phyloP scores from a whole-genome alignment of 1,140 invertebrate genomes.

The Thaumetopoea pityocampa region DNA sequence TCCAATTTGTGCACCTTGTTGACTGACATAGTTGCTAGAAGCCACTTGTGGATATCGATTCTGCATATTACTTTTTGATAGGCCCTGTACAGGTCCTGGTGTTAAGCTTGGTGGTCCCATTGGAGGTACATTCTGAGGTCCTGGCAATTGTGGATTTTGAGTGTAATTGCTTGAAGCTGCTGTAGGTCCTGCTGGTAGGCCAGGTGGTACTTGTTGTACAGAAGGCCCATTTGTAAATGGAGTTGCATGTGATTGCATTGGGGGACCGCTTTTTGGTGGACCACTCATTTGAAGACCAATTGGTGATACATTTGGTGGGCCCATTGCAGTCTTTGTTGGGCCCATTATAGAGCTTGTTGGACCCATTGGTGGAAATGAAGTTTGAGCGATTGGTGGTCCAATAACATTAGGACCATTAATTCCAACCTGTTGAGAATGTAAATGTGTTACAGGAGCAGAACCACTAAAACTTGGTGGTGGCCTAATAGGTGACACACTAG shows the following conservation, averaged over 20 bases:
- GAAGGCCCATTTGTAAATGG: slow-evolving; percentile 21
- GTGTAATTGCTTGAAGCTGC: slow-evolving; percentile 1
- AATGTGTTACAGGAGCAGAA: slow-evolving; percentile 18
- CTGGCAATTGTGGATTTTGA: slow-evolving; percentile 9
- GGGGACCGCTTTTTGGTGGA: slow-evolving; percentile 19
- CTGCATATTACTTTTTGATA: slow-evolving; percentile 48
- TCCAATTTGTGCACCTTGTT: no score
- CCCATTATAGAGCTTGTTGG: slow-evolving; percentile 22
- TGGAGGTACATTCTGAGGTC: slow-evolving; percentile 21
- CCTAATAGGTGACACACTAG: slow-evolving; percentile 20
- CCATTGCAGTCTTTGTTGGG: slow-evolving; percentile 18
- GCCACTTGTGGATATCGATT: slow-evolving; percentile 66
- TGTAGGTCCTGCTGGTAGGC: slow-evolving; percentile 13
- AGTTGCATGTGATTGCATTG: slow-evolving; percentile 22
- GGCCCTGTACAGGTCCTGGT: slow-evolving; percentile 18
- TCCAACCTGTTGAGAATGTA: slow-evolving; percentile 23
- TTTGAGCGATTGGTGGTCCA: slow-evolving; percentile 1
- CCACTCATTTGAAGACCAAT: slow-evolving; percentile 20
- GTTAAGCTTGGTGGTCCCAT: slow-evolving; percentile 15
- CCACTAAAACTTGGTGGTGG: slow-evolving; percentile 10
- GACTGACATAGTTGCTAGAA: slow-evolving; percentile 46
- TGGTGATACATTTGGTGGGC: slow-evolving; percentile 16
- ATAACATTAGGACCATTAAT: slow-evolving; percentile 33
- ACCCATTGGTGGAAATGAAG: slow-evolving; percentile 14
- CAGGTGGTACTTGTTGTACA: slow-evolving; percentile 13